Conservation (phyloP, 2,888 invertebrate genomes). For the Drosophila kokeensis region DNA sequence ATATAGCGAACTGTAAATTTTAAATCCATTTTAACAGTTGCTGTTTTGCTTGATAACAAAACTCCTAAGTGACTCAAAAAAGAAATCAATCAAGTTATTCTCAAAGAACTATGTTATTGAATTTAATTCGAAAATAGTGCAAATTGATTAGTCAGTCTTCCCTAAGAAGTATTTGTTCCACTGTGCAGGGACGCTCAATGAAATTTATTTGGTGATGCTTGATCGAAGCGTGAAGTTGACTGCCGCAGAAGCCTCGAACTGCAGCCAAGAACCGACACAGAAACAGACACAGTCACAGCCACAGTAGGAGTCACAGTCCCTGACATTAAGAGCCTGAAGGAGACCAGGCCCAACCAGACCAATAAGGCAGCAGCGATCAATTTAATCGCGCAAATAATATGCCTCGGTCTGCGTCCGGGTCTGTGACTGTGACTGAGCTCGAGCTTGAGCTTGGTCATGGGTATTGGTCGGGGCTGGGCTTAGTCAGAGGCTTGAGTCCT, state of each 20-base stretch:
- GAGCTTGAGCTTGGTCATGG: neutral
- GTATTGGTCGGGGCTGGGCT: neutral
- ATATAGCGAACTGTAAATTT: neutral
- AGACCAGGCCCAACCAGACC: constrained; percentile 29
- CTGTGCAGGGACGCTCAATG: constrained; percentile 78
- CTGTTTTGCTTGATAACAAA: neutral
- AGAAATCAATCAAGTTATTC: no score
- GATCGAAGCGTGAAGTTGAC: constrained; percentile 83
- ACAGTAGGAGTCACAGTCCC: constrained; percentile 52
- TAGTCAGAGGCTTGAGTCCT: constrained; percentile 46
- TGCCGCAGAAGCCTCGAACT: constrained; percentile 71
- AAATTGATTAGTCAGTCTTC: neutral
- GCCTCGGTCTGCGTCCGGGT: constrained; percentile 32
- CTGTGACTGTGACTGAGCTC: constrained; percentile 8
- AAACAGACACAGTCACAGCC: constrained; percentile 48
- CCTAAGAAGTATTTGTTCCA: constrained; percentile 23
- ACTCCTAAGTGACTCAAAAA: no score
- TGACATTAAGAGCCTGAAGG: constrained; percentile 30
- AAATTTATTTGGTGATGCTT: constrained; percentile 84
- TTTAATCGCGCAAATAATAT: constrained; percentile 85
- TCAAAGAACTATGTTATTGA: no score
- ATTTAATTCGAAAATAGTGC: neutral
- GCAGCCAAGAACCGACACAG: constrained; percentile 31
- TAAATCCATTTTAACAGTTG: neutral
- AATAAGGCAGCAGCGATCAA: constrained; percentile 77